A percentile compares a stretch with the other conserved stretches of the same genome.
Conservation (phyloP, 2,113 vertebrate species). For the Sitta europaea region DNA sequence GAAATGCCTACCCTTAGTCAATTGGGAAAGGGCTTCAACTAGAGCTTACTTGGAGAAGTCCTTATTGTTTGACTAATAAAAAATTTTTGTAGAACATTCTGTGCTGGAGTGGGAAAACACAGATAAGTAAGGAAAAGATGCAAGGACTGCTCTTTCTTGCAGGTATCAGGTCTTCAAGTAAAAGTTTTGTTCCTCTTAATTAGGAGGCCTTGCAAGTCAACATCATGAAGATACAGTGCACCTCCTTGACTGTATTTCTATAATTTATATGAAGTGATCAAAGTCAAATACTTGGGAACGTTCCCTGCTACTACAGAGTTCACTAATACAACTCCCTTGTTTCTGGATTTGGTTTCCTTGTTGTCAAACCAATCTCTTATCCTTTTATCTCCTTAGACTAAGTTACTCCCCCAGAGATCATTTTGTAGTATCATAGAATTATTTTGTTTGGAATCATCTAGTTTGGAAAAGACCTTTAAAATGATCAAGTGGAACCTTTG, state of each 20-base stretch:
- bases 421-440: background rate
- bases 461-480: background rate
- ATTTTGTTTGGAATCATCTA: background rate
- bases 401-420: background rate
- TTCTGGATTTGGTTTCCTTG: background rate
- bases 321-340: accelerated
- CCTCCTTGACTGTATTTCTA: background rate
- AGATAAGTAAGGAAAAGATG: background rate
- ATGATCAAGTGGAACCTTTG: background rate
- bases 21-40: background rate
- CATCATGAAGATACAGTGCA: background rate
- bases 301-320: background rate
- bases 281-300: background rate
- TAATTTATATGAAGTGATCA: background rate
- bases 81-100: background rate
- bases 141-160: background rate
- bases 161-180: background rate
- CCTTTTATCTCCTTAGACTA: background rate
- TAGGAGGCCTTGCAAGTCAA: background rate
- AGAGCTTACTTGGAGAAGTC: background rate
- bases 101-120: background rate
- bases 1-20: background rate
- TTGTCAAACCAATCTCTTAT: background rate
- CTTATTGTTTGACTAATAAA: background rate
- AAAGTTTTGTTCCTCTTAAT: background rate